These are phyloP conservation scores for Lacerta viridis DNA, from an alignment of 2,797 vertebrate species.

Conservation along the genomic window DNA sequence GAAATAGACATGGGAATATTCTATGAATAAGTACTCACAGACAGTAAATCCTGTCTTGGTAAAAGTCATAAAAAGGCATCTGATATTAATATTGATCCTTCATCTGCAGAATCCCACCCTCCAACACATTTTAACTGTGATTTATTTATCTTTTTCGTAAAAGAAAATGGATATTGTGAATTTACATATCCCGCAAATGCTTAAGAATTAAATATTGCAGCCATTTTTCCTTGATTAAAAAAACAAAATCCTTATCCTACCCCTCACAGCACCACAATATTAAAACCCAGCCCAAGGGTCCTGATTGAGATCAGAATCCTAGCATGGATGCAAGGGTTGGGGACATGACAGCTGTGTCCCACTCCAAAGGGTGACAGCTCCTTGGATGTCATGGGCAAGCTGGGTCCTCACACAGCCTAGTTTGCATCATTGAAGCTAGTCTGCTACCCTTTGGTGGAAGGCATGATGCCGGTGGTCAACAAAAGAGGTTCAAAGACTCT, in stretches of 20 bases:
- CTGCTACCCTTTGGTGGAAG: too few relatives aligned
- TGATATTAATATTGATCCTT: constrained; percentile 17
- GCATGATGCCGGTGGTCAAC: too few relatives aligned
- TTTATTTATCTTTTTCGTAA: neutral
- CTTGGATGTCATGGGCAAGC: too few relatives aligned
- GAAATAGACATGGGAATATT: constrained; percentile 44
- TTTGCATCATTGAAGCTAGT: too few relatives aligned
- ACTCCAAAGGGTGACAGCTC: too few relatives aligned
- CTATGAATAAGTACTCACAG: neutral
- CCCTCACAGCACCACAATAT: neutral
- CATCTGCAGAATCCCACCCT: neutral
- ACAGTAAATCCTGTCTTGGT: constrained; percentile 42
- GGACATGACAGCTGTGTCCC: too few relatives aligned
- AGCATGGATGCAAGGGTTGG: too few relatives aligned
- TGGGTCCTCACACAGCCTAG: too few relatives aligned
- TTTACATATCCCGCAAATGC: neutral
- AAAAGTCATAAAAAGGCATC: constrained; percentile 42
- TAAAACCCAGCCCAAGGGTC: neutral
- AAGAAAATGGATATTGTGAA: neutral
- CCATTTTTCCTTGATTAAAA: constrained; percentile 5
- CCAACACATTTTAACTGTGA: constrained; percentile 42
- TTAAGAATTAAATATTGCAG: neutral
- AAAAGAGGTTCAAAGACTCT: too few relatives aligned
- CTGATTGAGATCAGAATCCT: too few relatives aligned
- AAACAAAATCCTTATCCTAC: neutral